Evolutionary conservation across 1,140 invertebrate genomes (phyloP), one percentile per base, ranked within the genome.

Genomic region (Brachionus asplanchnoidis): DNA sequence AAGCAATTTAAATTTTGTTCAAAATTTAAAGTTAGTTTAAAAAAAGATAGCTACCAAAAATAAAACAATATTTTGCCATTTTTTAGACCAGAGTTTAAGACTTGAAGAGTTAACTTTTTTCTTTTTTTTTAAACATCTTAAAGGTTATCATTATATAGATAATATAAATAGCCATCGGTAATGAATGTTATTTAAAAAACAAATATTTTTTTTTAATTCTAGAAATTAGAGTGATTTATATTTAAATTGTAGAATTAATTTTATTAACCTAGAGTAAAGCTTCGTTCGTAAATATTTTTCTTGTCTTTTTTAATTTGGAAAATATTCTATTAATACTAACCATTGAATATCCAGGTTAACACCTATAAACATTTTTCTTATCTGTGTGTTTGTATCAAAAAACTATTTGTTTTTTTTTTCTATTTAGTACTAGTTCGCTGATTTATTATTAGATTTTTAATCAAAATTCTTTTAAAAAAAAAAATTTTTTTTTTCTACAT

Each of bases 401-500:
- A 40, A 42, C 26, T 40, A 73, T 73, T 73, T 73, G 68, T 73
- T 73, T 73, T 44, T 42, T 1, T 40, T 73, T 68, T 68, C 40
- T 40, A 42, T 73, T 73, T 73, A 73, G 68, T 73, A 42, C 36
- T 73, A 73, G 68, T 73, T 73, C 68, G 68, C 68, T 73, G 66
- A 28, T 32, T 68, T 68, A 68, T 68, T 68, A 60, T 68, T 68
- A 68, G 68, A 73, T 17, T 44, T 73, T 40, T 36, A 73, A 73
- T 77, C 32, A 50, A 77, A 77, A 14, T 12, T 50, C 26, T 77
- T 77, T 50, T n/a, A 9, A 17, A 17, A 17, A 46, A 77, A 77
- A 44, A 12, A 50, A 50, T 12, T 77, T 20, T 17, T 36, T 12
- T 77, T 20, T 17, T 36, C 32, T 26, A 46, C 20, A 77, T 28